Evolutionary conservation across 2,113 vertebrate genomes (phyloP), one percentile per base, ranked within the genome.

Genomic region (Nesogale talazaci): DNA sequence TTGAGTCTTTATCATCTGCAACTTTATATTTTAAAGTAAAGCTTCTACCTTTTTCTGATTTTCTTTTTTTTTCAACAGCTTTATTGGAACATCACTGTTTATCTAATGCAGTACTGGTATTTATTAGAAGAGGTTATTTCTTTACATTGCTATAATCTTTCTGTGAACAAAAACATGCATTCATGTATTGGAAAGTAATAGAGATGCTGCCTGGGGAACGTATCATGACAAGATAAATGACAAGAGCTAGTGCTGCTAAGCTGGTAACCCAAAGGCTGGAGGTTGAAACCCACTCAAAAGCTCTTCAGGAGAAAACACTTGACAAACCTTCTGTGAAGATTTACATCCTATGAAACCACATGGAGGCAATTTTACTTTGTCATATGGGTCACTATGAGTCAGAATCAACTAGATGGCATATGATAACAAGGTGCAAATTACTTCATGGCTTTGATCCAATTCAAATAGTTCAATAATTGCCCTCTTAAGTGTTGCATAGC

Each of bases 1-100:
- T 27, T 23, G 27, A 93, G 87, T 78, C 52, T 23, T 88, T 82
- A 25, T 89, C 20, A 88, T 85, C 61, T 93, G 74, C 56, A n/a
- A 88, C 19, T 88, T 82, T 84, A 87, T 84, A 77, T 46, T 80
- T 40, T 74, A 74, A 93, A 65, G 23, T 78, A 88, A 93, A 84
- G 4, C n/a, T 89, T 70, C 40, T 25, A 65, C 79, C 19, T 70
- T 65, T 65, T 65, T 65, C 10, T 52, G 2, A 52, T 52, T 52
- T 52, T 52, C 2, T 52, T 52, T 52, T 52, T 12, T 52, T 52
- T 52, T 52, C 14, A 52, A 52, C 46, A 52, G 46, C 14, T 52
- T 52, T 52, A 52, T 52, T 52, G 10, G 46, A 52, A 52, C 9
- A 52, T 52, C 46, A 52, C 14, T 52, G 14, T 29, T 78, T 92